Base-by-base conservation (phyloP, 2,888 invertebrate genomes). In the Melinaea marsaeus region DNA sequence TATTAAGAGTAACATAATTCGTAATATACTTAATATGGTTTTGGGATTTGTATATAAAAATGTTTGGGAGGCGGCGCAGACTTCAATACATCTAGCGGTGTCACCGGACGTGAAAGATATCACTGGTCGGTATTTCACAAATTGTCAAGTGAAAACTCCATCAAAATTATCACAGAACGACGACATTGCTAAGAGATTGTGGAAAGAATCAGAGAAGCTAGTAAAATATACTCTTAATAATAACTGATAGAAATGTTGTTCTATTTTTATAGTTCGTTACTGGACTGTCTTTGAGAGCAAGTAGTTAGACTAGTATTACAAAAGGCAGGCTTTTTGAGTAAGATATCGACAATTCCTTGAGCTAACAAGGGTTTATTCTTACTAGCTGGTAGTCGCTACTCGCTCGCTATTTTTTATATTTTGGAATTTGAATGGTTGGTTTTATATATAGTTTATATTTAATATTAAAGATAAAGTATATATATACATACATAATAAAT, bases 101-200 rank as follows among this genome's bases (percentile, higher is more conserved):
- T 76, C 88, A 4, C 93, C 94, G n/a, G 91, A 92, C 51, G 80
- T 95, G 32, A 83, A 90, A 48, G 85, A 91, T 62, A 86, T 92
- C 5, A 91, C 92, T 60, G 95, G 96, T 54, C 90, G 92, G 79
- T 94, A 94, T 79, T 94, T 94, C 73, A 92, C 92, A 69, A 90
- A 94, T 72, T 93, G 92, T 72, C 80, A 85, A 63, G 86, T 91
- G 71, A 81, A 75, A 35, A 84, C 88, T 57, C 85, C 92, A n/a
- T 87, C 93, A 0, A 85, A 88, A 48, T 74, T 88, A 62, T 93
- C 92, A 0, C 81, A 85, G 69, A 91, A 95, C 73, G 80, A 84
- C 33, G 81, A 85, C 13, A 75, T 91, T 60, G 92, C 93, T 0
- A 90, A 88, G 69, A 92, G 92, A 84, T 78, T 95, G 45, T 95